A percentile compares a stretch with the other conserved stretches of the same genome.
These are phyloP conservation scores for Peromyscus californicus DNA, from an alignment of 2,113 vertebrate species.

Conservation along the genomic window DNA sequence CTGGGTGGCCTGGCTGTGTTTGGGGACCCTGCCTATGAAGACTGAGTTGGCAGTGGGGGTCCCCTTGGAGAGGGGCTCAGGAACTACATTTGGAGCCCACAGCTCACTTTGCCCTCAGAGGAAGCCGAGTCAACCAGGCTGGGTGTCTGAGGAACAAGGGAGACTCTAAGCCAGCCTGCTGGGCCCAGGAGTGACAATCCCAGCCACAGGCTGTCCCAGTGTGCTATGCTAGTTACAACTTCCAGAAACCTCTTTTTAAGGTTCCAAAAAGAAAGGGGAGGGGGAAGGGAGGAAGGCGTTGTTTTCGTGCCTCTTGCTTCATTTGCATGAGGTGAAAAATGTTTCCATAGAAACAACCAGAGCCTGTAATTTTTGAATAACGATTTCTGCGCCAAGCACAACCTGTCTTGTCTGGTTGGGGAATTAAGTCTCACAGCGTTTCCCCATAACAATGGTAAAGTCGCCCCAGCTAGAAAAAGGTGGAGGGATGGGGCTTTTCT, in stretches of 20 bases:
- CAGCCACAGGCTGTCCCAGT: background rate
- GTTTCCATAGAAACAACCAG: slow-evolving; percentile 89
- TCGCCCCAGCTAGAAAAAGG: background rate
- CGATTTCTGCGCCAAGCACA: slow-evolving; percentile 83
- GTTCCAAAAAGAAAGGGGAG: background rate
- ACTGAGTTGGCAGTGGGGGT: background rate
- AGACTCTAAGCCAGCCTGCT: background rate
- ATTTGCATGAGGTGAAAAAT: slow-evolving; percentile 86
- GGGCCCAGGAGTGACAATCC: no score
- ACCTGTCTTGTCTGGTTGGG: slow-evolving; percentile 75
- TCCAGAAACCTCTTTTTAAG: slow-evolving; percentile 40
- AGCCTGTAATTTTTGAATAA: slow-evolving; percentile 88
- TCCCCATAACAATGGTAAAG: background rate
- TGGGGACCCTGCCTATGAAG: background rate
- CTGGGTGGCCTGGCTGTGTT: background rate
- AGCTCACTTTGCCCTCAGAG: rapidly evolving
- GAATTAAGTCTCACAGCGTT: slow-evolving; percentile 62
- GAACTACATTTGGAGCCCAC: background rate
- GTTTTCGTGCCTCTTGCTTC: slow-evolving; percentile 76
- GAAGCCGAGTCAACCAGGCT: rapidly evolving
- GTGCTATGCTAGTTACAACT: background rate
- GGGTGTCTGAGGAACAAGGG: background rate
- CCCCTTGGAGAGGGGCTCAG: background rate
- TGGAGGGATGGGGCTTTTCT: background rate
- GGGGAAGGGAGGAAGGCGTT: slow-evolving; percentile 54